Evolutionary conservation across 2,113 vertebrate genomes (phyloP).

Genomic region (Lipotes vexillifer): DNA sequence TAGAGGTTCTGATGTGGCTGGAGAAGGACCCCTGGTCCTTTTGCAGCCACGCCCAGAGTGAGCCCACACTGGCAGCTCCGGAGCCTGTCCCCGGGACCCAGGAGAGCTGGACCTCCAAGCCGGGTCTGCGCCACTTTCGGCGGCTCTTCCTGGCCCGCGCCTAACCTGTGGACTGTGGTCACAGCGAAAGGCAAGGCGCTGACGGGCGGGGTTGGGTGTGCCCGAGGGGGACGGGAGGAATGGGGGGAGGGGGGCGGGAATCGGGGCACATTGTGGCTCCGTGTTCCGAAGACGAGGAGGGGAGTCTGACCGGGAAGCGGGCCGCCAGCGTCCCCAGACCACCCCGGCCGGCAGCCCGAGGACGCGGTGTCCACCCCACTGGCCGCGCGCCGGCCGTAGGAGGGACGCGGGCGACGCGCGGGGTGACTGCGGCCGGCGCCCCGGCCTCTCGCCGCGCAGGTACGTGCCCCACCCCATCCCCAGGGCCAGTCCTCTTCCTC

Average conservation of each 20-base stretch:
- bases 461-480: background rate
- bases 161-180: background rate
- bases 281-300: background rate
- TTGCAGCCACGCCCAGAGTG: background rate
- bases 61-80: background rate
- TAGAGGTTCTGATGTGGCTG: background rate
- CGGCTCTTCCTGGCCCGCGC: background rate
- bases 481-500: background rate
- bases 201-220: constrained; percentile 14
- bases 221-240: background rate
- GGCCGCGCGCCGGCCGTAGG: background rate
- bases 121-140: background rate
- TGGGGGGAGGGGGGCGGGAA: background rate
- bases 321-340: background rate
- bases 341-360: background rate
- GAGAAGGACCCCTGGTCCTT: background rate
- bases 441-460: background rate
- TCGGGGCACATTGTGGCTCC: background rate
- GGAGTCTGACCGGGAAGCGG: background rate
- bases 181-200: background rate
- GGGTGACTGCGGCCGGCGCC: too few relatives aligned
- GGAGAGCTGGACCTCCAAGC: background rate
- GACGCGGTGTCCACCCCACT: background rate
- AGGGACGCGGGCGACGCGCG: background rate
- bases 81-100: background rate